Evolutionary conservation across 2,797 vertebrate species (phyloP), one percentile per base, ranked within the genome.

Genomic region (Leuciscus waleckii): DNA sequence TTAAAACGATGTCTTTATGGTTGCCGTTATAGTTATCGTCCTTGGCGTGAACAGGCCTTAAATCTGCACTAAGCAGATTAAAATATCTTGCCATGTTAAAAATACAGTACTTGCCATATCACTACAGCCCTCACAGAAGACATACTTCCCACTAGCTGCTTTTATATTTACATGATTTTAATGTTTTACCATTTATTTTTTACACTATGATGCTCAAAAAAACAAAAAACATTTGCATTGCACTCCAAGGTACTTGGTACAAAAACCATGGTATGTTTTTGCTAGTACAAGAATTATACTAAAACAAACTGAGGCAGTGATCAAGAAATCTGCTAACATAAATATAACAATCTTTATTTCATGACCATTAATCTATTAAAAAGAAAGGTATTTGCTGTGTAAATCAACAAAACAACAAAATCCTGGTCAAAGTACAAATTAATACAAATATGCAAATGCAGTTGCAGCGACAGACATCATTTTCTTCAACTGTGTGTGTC

Each of bases 271-370:
- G 71, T 4, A 54, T 7, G 19, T 68, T 29, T 32, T 46, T 56
- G 11, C 37, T 6, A 29, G 43, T 29, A 70, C 16, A 41, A 32
- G 6, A 16, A 43, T 1, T 23, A 49, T 35, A 51, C 5, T 35
- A 37, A 16, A 46, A 70, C 69, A 82, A 79, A 86, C 32, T 7
- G 43, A 83, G 21, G 11, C 75, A 49, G 54, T 74, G 75, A 56
- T 76, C 35, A 75, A 79, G 43, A 68, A 58, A 79, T 86, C 69
- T 73, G 83, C 87, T 89, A 89, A 76, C 85, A 89, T 91, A 90
- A 90, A 91, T 91, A 92, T 83, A 91, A 85, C 90, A 88, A 88
- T 90, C 88, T 91, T 91, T 92, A 91, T 92, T 91, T 88, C 56
- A 87, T 67, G 84, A 75, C 49, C 73, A 89, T 86, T 85, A 85